A percentile compares a stretch with the other conserved stretches of the same genome.
Evolutionary conservation across 2,797 vertebrate species (phyloP).

Genomic region (Channa striata): DNA sequence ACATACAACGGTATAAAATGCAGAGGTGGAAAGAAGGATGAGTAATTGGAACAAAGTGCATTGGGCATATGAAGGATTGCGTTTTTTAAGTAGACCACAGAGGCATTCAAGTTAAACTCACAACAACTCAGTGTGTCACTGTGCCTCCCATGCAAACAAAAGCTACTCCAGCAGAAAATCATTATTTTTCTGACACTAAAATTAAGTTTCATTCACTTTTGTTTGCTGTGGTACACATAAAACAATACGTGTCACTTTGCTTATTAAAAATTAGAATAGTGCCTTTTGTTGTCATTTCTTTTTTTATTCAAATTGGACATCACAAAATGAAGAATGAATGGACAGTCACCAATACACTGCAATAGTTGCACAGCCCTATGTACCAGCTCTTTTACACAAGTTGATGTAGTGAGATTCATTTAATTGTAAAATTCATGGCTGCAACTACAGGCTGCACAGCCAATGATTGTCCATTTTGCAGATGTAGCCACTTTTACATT

Average conservation of each 20-base stretch:
- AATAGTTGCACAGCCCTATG: neutral
- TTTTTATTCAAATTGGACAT: too few species aligned
- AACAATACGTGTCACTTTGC: neutral
- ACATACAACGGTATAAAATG: conserved; percentile 33
- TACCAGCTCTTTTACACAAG: conserved; percentile 31
- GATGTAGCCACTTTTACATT: neutral
- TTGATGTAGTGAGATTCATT: conserved; percentile 40
- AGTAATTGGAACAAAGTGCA: conserved; percentile 8
- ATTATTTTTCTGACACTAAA: conserved; percentile 1
- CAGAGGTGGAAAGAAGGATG: neutral
- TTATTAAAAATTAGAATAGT: neutral
- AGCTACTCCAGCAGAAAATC: neutral
- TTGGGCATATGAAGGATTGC: conserved; percentile 1
- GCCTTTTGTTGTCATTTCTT: too few species aligned
- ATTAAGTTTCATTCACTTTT: conserved; percentile 4
- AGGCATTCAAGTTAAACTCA: conserved; percentile 8
- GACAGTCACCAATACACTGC: too few species aligned
- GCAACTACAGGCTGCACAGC: conserved; percentile 3
- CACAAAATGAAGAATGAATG: too few species aligned
- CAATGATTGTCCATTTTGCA: conserved; percentile 30
- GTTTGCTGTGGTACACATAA: neutral
- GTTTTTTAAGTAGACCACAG: conserved; percentile 16
- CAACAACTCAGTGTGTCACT: conserved; percentile 7
- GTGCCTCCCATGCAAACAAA: conserved; percentile 24
- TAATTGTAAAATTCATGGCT: too few species aligned